Evolutionary conservation across 1,140 invertebrate species (phyloP).

Genomic region (Brachionus rubens): DNA sequence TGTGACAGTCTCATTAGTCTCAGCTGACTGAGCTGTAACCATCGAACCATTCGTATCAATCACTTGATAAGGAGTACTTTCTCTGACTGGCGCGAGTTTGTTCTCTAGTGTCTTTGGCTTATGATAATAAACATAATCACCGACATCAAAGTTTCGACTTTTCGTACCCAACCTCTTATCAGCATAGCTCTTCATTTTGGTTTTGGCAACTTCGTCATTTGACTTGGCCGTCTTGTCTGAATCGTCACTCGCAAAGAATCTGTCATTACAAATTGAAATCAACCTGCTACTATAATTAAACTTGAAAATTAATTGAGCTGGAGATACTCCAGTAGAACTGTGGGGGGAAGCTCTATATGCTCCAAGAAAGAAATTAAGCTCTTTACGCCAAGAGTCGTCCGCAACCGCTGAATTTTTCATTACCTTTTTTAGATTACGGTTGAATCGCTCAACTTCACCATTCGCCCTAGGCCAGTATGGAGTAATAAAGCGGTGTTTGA

Average conservation of each 20-base stretch:
- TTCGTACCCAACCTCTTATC: background rate
- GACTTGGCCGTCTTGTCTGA: background rate
- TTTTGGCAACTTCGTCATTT: no score
- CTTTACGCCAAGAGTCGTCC: constrained; percentile 28
- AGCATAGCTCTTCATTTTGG: background rate
- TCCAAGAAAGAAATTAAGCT: constrained; percentile 9
- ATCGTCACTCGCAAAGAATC: background rate
- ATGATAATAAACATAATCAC: constrained; percentile 13
- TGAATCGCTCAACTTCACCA: background rate
- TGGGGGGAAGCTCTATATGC: background rate
- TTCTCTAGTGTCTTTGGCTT: background rate
- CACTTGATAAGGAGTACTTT: background rate
- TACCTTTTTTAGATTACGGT: constrained; percentile 39
- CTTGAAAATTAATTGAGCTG: constrained; percentile 1
- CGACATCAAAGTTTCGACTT: background rate
- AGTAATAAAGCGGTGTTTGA: no score
- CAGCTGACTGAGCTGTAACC: background rate
- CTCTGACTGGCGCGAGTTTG: background rate
- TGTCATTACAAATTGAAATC: constrained; percentile 1
- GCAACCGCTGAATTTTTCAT: no score
- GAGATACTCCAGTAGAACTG: background rate
- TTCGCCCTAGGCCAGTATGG: no score
- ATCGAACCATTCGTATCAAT: constrained; percentile 1
- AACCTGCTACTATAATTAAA: background rate
- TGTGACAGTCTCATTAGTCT: background rate